phyloP scores from a whole-genome alignment of 2,113 vertebrate species.

The Myotis yumanensis region DNA sequence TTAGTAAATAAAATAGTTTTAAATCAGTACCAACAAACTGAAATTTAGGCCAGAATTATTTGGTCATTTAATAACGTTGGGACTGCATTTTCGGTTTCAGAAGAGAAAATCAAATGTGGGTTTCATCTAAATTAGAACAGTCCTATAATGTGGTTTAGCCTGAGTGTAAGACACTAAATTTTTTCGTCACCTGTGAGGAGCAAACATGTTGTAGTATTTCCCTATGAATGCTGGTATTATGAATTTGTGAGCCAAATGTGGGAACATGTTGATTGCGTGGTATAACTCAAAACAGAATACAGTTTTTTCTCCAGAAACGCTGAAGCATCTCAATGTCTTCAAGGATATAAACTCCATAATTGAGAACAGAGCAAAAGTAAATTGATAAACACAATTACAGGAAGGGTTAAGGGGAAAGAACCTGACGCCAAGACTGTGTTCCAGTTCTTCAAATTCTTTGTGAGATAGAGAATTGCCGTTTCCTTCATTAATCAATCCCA shows the following conservation, averaged over 20 bases:
- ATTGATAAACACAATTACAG: constrained; percentile 1
- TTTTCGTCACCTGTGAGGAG: constrained; percentile 42
- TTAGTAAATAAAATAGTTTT: constrained; percentile 70
- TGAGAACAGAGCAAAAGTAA: constrained; percentile 61
- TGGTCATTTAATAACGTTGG: constrained; percentile 57
- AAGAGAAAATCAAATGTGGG: constrained; percentile 41
- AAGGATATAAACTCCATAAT: constrained; percentile 57
- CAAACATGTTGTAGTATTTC: constrained; percentile 33
- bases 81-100: constrained; percentile 61
- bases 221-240: constrained; percentile 45
- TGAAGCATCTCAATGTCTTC: constrained; percentile 44
- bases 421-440: not conserved
- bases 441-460: constrained; percentile 15
- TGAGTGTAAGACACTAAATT: not conserved
- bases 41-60: not conserved
- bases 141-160: constrained; percentile 50
- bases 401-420: not conserved
- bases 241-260: constrained; percentile 36
- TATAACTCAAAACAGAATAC: constrained; percentile 58
- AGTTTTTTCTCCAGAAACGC: not conserved
- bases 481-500: constrained; percentile 14
- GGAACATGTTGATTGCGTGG: constrained; percentile 21
- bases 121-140: constrained; percentile 41
- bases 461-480: not conserved
- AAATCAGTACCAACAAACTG: constrained; percentile 80